Evolutionary conservation across 2,797 vertebrate genomes (phyloP).

Genomic region (Falco concolor): DNA sequence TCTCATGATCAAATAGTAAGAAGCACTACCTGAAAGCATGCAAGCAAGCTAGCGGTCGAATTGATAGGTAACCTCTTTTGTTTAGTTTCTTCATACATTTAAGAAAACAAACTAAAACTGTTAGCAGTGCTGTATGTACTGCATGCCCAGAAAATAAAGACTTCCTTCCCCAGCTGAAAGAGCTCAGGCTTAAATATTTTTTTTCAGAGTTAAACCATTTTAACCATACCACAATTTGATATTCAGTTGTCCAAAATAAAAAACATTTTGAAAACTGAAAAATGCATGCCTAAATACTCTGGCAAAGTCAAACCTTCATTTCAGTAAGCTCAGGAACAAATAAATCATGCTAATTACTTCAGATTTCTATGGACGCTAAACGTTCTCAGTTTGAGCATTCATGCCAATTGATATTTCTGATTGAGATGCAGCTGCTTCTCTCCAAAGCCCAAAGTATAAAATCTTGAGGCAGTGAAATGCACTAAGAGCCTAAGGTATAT

Average conservation of each 20-base stretch:
- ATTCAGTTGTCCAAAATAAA: neutral
- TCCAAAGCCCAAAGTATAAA: neutral
- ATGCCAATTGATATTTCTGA: neutral
- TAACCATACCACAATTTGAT: neutral
- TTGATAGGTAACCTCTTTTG: neutral
- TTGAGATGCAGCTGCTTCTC: neutral
- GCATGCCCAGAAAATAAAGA: neutral
- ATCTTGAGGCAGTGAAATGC: neutral
- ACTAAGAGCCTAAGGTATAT: neutral
- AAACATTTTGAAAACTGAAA: neutral
- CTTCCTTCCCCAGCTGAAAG: neutral
- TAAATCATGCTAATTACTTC: neutral
- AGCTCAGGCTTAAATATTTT: neutral
- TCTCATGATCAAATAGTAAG: neutral
- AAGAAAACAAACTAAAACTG: neutral
- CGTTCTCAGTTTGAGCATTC: neutral
- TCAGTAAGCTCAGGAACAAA: neutral
- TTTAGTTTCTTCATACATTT: neutral
- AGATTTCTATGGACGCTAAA: neutral
- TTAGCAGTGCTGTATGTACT: neutral
- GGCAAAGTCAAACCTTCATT: neutral
- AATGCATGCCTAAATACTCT: neutral
- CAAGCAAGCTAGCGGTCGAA: neutral
- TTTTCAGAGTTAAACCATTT: neutral
- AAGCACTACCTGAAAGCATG: neutral